Conservation (phyloP, 2,113 vertebrate species). For the Zapornia atra region DNA sequence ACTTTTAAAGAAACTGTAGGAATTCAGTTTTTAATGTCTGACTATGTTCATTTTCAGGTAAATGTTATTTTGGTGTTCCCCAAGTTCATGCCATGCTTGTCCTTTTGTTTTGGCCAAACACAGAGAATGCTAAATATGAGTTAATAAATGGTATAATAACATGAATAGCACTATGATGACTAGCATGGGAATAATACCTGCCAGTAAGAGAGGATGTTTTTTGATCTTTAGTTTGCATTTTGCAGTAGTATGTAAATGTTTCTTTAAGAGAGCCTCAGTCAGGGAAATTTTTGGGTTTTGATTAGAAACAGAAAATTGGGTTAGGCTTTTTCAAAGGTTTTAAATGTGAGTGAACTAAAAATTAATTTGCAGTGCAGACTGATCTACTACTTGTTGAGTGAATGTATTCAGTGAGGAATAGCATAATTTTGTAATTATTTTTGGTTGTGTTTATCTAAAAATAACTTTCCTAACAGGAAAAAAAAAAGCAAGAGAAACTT, state of each 20-base stretch:
- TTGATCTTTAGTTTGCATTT: background rate
- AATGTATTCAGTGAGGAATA: background rate
- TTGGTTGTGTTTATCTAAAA: background rate
- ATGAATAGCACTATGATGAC: background rate
- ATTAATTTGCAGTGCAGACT: background rate
- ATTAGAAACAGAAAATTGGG: background rate
- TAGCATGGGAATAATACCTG: background rate
- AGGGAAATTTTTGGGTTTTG: background rate
- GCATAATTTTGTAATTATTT: background rate
- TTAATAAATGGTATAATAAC: background rate
- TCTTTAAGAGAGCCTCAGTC: background rate
- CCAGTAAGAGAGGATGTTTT: background rate
- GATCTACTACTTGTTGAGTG: background rate
- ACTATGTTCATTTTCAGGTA: background rate
- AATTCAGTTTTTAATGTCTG: background rate
- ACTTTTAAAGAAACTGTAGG: background rate
- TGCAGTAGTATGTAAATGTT: background rate
- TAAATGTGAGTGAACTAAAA: background rate
- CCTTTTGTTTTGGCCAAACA: background rate
- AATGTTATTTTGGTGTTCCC: background rate
- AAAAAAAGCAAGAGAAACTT: background rate
- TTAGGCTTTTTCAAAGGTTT: background rate
- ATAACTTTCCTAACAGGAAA: background rate
- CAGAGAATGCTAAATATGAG: background rate
- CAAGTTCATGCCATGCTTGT: background rate